Base-by-base conservation (phyloP, 1,140 invertebrate species). In the Drosophila busckii region DNA sequence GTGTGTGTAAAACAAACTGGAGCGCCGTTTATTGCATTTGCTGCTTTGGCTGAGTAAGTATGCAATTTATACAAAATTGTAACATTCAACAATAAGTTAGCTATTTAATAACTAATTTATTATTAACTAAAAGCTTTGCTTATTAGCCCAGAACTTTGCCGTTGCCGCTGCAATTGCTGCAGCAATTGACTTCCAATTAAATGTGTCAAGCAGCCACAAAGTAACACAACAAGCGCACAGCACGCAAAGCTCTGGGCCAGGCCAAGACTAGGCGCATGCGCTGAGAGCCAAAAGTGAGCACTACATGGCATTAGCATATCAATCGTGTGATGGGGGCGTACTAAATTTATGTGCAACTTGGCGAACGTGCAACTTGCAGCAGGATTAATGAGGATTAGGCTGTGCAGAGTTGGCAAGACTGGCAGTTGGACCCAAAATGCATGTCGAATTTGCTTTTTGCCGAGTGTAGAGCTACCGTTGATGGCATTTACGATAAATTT, bases 401-500 rank as follows among this genome's bases (percentile, higher is more conserved):
- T 26, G n/a, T n/a, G n/a, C n/a, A n/a, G n/a, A 52, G 64, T 54
- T 15, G 25, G 38, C 58, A 73, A 45, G 20, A 2, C 41, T 17
- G 46, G 16, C 40, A 42, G 42, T 45, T 32, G 17, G 28, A n/a
- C n/a, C 7, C n/a, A 7, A 53, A 25, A 42, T 9, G 53, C 28
- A 25, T 38, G 41, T 49, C 28, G 65, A 70, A 44, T 41, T 16
- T 44, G 45, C 15, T 25, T 32, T 9, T 3, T 9, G 29, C 38
- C 35, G 26, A 48, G 25, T 20, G 38, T 45, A 9, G 4, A 6
- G 60, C 58, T 63, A 44, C 44, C 53, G 64, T 71, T 84, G 82
- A 85, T 85, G 70, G 67, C 75, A 82, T 76, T 82, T 85, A 76
- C 82, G 82, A 85, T 85, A 85, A 85, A 85, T 85, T 85, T 85